Evolutionary conservation across 2,797 vertebrate species (phyloP).

Genomic region (Toxotes lorentzi): DNA sequence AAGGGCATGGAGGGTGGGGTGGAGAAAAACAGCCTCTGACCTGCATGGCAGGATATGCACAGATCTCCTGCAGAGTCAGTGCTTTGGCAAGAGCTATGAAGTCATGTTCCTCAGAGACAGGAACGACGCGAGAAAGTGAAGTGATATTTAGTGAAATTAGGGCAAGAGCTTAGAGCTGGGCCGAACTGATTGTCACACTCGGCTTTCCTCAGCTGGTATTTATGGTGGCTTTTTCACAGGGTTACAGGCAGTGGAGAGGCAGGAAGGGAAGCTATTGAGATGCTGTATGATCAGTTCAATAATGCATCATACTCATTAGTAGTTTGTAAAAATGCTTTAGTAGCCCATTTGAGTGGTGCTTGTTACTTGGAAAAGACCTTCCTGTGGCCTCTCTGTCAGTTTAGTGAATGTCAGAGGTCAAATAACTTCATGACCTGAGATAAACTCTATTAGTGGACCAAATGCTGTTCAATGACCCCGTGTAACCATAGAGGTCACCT

Average conservation of each 20-base stretch:
- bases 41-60: slow-evolving; percentile 47
- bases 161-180: slow-evolving; percentile 39
- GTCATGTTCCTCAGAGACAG: slow-evolving; percentile 51
- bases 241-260: slow-evolving; percentile 20
- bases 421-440: slow-evolving; percentile 45
- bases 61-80: slow-evolving; percentile 58
- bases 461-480: slow-evolving; percentile 1
- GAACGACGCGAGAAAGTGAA: slow-evolving; percentile 32
- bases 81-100: slow-evolving; percentile 60
- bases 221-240: slow-evolving; percentile 14
- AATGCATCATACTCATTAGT: slow-evolving; percentile 28
- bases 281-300: slow-evolving; percentile 3
- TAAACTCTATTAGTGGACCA: slow-evolving; percentile 27
- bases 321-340: slow-evolving; percentile 26
- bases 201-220: slow-evolving; percentile 45
- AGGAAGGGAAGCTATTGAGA: slow-evolving; percentile 7
- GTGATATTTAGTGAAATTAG: slow-evolving; percentile 64
- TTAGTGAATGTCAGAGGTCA: slow-evolving; percentile 57
- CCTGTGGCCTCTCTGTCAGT: slow-evolving; percentile 24
- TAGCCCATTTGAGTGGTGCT: neutral
- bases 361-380: neutral
- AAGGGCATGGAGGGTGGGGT: slow-evolving; percentile 38
- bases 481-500: neutral
- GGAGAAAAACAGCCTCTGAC: slow-evolving; percentile 49
- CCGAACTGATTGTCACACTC: slow-evolving; percentile 39